Base-by-base conservation (phyloP, 1,140 invertebrate genomes). In the Carposina sasakii region DNA sequence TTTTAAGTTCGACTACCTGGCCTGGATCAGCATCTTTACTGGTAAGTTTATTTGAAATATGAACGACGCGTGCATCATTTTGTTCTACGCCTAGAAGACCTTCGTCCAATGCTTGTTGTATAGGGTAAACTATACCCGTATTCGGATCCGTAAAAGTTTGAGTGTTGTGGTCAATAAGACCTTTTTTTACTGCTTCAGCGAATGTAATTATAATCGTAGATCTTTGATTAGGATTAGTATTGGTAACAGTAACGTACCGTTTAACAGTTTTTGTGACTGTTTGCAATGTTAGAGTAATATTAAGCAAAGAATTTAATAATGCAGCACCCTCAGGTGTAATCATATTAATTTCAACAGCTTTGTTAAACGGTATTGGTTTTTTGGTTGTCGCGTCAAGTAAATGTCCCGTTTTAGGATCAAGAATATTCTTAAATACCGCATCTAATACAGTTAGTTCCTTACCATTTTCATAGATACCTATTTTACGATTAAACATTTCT, bases 361-460 rank as follows among this genome's bases (percentile, higher is more conserved):
- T 91, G 63, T 95, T 91, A 37, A 97, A 89, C 58, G 93, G 92
- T 61, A 98, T 87, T 56, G 91, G 88, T 75, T 91, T 90, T 57
- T 91, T 91, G 19, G 89, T 92, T 59, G 88, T 87, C 3, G 91
- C 88, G 78, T 99, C 94, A 40, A 94, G 81, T 36, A 98, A 84
- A 70, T 96, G 91, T 9, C 96, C 97, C 23, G 91, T 92, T 72
- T 92, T 92, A 6, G 96, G 91, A 79, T 98, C 94, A 16, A 99
- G 86, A 60, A 93, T 85, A 57, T 92, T 91, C 60, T 91, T 90
- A 54, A 93, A 89, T 26, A 98, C 94, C 12, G 96, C 93, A 77
- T 97, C 93, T 39, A 98, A 85, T 6, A 97, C 91, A 45, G 87
- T 92, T 10, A 97, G 77, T 78, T 97, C 94, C 28, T 87, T 88